Conservation (phyloP, 2,113 vertebrate genomes). For the Trinectes maculatus region DNA sequence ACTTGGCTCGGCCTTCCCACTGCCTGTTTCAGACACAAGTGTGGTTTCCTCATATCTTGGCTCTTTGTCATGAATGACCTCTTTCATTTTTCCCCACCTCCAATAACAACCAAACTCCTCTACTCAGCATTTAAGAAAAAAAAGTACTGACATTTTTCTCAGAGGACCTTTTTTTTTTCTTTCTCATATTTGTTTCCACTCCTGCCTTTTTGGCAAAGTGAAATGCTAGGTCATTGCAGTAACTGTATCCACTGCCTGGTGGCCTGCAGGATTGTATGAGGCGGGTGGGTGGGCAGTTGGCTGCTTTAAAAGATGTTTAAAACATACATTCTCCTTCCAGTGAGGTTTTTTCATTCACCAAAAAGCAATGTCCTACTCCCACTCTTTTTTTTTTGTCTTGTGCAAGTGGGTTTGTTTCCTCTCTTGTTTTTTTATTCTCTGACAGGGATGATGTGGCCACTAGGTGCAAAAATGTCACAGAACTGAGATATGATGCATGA, state of each 20-base stretch:
- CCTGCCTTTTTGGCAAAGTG: slow-evolving; percentile 67
- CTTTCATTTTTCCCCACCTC: slow-evolving; percentile 78
- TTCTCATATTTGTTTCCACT: slow-evolving; percentile 77
- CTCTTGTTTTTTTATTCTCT: neutral
- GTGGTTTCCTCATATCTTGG: slow-evolving; percentile 85
- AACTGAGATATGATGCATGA: slow-evolving; percentile 5
- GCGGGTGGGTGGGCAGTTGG: slow-evolving; percentile 39
- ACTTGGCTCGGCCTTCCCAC: slow-evolving; percentile 69
- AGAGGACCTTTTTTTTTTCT: slow-evolving; percentile 54
- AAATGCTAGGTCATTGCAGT: slow-evolving; percentile 66
- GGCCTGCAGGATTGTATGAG: slow-evolving; percentile 49
- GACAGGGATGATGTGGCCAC: neutral
- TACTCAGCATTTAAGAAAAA: slow-evolving; percentile 77
- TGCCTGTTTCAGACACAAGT: slow-evolving; percentile 81
- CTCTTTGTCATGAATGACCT: slow-evolving; percentile 82
- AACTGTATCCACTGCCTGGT: slow-evolving; percentile 67
- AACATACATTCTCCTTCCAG: slow-evolving; percentile 35
- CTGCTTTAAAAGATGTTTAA: slow-evolving; percentile 45
- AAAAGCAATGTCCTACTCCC: slow-evolving; percentile 27
- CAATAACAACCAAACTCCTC: slow-evolving; percentile 80
- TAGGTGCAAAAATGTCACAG: slow-evolving; percentile 15
- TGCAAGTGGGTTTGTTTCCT: slow-evolving; percentile 18
- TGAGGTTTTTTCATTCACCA: slow-evolving; percentile 45
- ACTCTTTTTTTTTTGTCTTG: neutral
- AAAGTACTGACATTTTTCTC: slow-evolving; percentile 51